Conservation (phyloP, 2,797 vertebrate genomes). For the Halcyon chelicuti region DNA sequence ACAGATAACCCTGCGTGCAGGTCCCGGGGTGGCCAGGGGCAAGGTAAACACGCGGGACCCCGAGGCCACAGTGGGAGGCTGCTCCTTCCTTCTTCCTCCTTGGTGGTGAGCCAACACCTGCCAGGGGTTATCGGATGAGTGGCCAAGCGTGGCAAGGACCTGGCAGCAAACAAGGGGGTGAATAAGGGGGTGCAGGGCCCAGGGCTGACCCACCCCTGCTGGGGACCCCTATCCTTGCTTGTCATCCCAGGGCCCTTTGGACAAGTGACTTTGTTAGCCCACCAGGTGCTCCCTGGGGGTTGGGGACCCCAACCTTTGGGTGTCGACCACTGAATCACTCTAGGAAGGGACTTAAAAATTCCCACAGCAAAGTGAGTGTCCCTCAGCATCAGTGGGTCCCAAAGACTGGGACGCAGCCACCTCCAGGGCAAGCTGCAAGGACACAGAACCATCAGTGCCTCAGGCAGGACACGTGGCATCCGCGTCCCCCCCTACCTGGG, state of each 20-base stretch:
- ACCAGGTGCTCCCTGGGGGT: rapidly evolving
- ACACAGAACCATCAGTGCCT: background rate
- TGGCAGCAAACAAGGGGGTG: background rate
- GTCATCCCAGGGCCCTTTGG: background rate
- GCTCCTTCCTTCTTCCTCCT: constrained; percentile 64
- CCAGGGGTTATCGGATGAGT: background rate
- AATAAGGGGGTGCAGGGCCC: background rate
- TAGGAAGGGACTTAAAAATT: background rate
- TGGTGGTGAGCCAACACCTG: background rate
- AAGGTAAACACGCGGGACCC: background rate
- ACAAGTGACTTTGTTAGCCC: background rate
- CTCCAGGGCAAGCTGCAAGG: background rate
- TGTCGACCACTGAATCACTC: background rate
- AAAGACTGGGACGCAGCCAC: background rate
- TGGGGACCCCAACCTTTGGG: background rate
- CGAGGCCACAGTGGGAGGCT: background rate
- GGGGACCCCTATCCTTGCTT: background rate
- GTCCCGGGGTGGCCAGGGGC: background rate
- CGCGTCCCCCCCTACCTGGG: background rate
- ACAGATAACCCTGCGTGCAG: background rate
- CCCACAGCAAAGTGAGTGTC: background rate
- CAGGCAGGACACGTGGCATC: background rate
- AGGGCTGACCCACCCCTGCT: background rate
- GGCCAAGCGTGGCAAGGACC: background rate
- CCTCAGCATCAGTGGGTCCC: background rate